Percentiles rank a stretch among this genome's conserved stretches.
Conservation (phyloP, 2,888 invertebrate species). For the Lepidochitona cinerea region DNA sequence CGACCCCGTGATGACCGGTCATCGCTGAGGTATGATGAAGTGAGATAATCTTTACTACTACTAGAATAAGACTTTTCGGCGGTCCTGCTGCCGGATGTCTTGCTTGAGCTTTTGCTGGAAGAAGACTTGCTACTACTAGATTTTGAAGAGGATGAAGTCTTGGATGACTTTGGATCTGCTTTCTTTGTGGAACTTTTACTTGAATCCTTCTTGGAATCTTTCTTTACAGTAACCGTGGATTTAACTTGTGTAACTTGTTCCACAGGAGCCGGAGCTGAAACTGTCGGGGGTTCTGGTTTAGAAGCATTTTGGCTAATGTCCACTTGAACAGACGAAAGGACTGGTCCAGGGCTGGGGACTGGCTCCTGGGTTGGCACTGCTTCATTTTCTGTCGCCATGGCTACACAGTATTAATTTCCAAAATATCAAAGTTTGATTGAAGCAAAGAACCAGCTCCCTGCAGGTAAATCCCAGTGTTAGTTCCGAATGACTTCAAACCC, state of each 20-base stretch:
- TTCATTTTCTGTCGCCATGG: neutral
- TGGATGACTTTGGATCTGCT: neutral
- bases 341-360: neutral
- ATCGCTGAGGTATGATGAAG: constrained; percentile 42
- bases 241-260: constrained; percentile 35
- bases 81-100: neutral
- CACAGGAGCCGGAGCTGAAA: constrained; percentile 30
- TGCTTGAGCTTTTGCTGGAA: neutral
- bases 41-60: constrained; percentile 22
- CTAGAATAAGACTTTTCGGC: neutral
- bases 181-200: neutral
- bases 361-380: neutral
- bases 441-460: neutral
- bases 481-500: constrained; percentile 5
- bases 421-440: neutral
- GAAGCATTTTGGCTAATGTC: too few species aligned
- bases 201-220: constrained; percentile 9
- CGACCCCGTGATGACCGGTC: constrained; percentile 45
- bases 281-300: neutral
- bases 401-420: neutral
- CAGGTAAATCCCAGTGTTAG: neutral
- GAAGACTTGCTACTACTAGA: neutral
- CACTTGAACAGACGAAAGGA: neutral
- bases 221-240: constrained; percentile 21
- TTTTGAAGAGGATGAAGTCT: neutral